These are phyloP conservation scores for Pipistrellus pipistrellus DNA, from an alignment of 2,797 vertebrate species.

Conservation along the genomic window DNA sequence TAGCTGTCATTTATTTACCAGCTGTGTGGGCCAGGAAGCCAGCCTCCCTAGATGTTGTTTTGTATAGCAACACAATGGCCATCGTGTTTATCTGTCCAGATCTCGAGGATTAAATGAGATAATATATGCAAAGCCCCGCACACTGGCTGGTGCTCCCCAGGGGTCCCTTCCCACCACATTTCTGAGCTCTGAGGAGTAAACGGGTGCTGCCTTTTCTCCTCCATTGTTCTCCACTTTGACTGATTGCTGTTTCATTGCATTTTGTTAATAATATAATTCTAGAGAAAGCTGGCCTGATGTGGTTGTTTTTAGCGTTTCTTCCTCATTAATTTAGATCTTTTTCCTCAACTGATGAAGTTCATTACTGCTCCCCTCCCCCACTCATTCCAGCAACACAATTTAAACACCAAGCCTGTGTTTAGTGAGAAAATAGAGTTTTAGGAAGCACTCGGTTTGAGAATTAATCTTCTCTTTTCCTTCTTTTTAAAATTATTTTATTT, in stretches of 20 bases:
- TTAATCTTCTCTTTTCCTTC: slow-evolving; percentile 75
- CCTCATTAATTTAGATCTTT: slow-evolving; percentile 60
- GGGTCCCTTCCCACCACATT: not conserved
- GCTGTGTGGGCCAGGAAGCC: not conserved
- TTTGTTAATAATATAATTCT: slow-evolving; percentile 47
- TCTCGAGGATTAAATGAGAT: not conserved
- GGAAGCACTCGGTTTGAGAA: slow-evolving; percentile 78
- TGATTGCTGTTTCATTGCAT: not conserved
- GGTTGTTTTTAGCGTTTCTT: slow-evolving; percentile 66
- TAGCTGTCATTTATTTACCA: not conserved
- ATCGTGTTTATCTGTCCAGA: not conserved
- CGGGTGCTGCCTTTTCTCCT: not conserved
- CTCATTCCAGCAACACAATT: slow-evolving; percentile 14
- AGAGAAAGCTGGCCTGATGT: not conserved
- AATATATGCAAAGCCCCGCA: not conserved
- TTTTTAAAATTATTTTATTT: not conserved
- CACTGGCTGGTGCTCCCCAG: not conserved
- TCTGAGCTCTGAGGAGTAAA: not conserved
- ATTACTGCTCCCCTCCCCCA: not conserved
- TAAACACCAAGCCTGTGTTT: slow-evolving; percentile 60
- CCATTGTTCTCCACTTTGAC: not conserved
- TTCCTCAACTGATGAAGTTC: slow-evolving; percentile 35
- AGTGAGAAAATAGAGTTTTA: slow-evolving; percentile 74
- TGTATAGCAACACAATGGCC: not conserved
- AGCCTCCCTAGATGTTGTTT: not conserved